Evolutionary conservation across 2,797 vertebrate species (phyloP).

Genomic region (Neostethus bicornis): DNA sequence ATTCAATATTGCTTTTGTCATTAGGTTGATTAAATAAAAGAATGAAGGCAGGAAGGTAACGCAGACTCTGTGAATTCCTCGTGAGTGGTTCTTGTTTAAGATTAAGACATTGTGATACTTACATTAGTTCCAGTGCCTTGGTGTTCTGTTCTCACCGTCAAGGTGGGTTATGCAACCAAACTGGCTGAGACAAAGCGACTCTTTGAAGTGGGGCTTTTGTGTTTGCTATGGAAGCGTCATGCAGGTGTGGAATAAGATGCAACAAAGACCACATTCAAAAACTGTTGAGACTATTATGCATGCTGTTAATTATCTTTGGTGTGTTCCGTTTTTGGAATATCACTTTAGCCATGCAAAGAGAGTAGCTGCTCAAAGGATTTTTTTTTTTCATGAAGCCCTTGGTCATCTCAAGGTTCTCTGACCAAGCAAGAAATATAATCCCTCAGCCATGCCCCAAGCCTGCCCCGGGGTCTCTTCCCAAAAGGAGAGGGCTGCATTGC

Average conservation of each 20-base stretch:
- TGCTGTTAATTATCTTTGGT: constrained; percentile 17
- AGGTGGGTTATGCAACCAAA: constrained; percentile 59
- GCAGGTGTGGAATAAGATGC: constrained; percentile 12
- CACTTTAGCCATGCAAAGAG: constrained; percentile 4
- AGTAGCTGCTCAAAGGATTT: constrained; percentile 11
- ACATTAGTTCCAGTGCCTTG: constrained; percentile 62
- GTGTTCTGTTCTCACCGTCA: constrained; percentile 41
- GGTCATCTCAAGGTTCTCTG: constrained; percentile 17
- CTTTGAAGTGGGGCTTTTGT: constrained; percentile 29
- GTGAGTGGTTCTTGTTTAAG: constrained; percentile 40
- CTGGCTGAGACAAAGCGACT: constrained; percentile 41
- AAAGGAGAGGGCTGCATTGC: constrained; percentile 7
- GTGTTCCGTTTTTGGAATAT: constrained; percentile 9
- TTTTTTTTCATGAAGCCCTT: constrained; percentile 14
- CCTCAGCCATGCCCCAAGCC: constrained; percentile 22
- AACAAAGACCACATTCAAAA: neutral
- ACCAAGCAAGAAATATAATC: constrained; percentile 31
- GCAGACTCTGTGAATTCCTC: constrained; percentile 52
- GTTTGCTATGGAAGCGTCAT: constrained; percentile 33
- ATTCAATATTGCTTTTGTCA: too few species aligned
- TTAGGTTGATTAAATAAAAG: constrained; percentile 44
- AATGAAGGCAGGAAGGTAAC: constrained; percentile 16
- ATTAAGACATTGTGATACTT: constrained; percentile 48
- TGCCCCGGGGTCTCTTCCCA: constrained; percentile 33
- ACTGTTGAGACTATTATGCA: constrained; percentile 17